Conservation (phyloP, 2,797 vertebrate genomes). For the Platyrinchus mystaceus region DNA sequence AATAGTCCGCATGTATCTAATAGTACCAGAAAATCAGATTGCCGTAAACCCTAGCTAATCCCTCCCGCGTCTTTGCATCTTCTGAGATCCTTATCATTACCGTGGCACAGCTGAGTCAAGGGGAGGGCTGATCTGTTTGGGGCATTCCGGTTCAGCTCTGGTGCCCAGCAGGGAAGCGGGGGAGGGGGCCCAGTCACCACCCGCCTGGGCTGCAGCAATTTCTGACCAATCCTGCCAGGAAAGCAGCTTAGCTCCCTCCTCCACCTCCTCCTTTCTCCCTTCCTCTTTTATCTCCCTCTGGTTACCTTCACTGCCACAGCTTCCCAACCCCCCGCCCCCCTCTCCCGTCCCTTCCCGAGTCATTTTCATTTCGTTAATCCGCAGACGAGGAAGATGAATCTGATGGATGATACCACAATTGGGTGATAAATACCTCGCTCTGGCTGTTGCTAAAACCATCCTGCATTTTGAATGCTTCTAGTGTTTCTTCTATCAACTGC, state of each 20-base stretch:
- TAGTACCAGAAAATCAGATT: not conserved
- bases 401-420: accelerated
- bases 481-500: accelerated
- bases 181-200: not conserved
- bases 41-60: accelerated
- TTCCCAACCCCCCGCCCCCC: not conserved
- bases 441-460: not conserved
- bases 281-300: accelerated
- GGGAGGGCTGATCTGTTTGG: accelerated
- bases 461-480: accelerated
- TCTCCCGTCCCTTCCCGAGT: too few relatives aligned
- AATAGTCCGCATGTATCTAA: accelerated
- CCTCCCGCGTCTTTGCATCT: accelerated
- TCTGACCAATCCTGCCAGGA: not conserved
- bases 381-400: accelerated
- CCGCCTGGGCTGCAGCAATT: slow-evolving; percentile 9
- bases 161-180: not conserved
- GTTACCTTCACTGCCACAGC: accelerated
- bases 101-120: accelerated
- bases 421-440: not conserved
- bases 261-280: accelerated
- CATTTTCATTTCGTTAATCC: not conserved
- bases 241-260: not conserved
- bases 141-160: not conserved
- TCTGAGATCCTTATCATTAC: accelerated